These are phyloP conservation scores for Hofmannophila pseudospretella DNA, from an alignment of 2,888 invertebrate genomes.

Conservation along the genomic window DNA sequence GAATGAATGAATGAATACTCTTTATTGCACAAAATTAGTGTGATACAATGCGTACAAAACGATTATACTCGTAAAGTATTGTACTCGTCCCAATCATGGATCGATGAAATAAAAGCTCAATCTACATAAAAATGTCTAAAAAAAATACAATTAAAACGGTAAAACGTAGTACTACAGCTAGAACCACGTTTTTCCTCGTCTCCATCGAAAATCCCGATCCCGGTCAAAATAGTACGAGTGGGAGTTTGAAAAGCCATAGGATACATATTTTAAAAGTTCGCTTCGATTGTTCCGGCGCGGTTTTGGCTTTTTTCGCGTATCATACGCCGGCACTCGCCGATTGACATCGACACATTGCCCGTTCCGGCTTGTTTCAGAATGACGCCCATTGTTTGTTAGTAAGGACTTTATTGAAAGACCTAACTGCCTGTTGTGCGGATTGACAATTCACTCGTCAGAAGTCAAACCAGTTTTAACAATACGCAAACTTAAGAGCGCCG, in stretches of 20 bases:
- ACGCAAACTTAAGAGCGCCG: no score
- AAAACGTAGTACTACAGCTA: no score
- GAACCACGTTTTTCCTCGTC: constrained; percentile 10
- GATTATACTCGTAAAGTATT: no score
- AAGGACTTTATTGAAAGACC: constrained; percentile 28
- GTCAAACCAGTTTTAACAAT: no score
- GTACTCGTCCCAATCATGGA: no score
- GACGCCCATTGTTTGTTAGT: constrained; percentile 54
- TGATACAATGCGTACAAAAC: no score
- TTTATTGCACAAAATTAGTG: no score
- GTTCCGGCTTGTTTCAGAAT: constrained; percentile 51
- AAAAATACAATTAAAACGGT: no score
- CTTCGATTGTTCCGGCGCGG: constrained; percentile 74
- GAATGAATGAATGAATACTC: no score
- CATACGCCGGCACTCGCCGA: constrained; percentile 53
- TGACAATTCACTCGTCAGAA: no score
- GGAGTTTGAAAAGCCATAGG: constrained; percentile 68
- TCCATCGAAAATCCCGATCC: constrained; percentile 64
- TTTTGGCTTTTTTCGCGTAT: constrained; percentile 54
- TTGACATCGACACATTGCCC: constrained; percentile 63
- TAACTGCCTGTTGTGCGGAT: constrained; percentile 8
- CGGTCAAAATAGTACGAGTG: constrained; percentile 66
- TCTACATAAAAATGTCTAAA: no score
- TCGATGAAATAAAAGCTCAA: no score
- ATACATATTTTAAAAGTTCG: constrained; percentile 76